phyloP scores from a whole-genome alignment of 2,113 vertebrate genomes.

The Indicator maculatus region DNA sequence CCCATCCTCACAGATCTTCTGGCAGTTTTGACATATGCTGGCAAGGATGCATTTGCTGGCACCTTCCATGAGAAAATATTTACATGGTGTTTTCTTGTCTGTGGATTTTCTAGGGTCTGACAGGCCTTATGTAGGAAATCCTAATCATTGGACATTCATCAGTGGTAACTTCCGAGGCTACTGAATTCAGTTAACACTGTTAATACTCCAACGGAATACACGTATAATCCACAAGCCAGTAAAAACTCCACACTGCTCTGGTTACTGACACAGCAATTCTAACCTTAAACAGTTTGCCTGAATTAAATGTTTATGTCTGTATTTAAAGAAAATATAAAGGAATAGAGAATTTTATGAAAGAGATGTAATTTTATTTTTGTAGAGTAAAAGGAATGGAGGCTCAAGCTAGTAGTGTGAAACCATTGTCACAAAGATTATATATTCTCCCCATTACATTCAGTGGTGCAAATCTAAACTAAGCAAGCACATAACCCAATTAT shows the following conservation, averaged over 20 bases:
- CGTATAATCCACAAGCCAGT: background rate
- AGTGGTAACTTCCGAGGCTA: background rate
- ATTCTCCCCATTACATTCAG: background rate
- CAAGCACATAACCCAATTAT: background rate
- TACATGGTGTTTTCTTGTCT: slow-evolving; percentile 35
- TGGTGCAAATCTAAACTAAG: background rate
- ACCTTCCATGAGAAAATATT: slow-evolving; percentile 69
- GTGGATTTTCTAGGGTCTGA: slow-evolving; percentile 25
- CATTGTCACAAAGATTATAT: background rate
- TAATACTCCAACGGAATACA: background rate
- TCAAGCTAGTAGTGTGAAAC: background rate
- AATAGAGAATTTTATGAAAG: background rate
- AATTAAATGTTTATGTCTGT: background rate
- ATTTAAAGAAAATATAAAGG: background rate
- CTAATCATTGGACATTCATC: background rate
- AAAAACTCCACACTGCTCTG: background rate
- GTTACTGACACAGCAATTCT: background rate
- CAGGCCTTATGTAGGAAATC: slow-evolving; percentile 8
- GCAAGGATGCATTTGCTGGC: slow-evolving; percentile 47
- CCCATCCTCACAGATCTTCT: slow-evolving; percentile 43
- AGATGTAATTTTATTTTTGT: fast-evolving
- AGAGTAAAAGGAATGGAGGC: background rate
- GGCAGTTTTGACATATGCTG: slow-evolving; percentile 54
- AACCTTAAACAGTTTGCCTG: background rate
- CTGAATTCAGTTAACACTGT: background rate